These are phyloP conservation scores for Pseudobourletiella spinata DNA, from an alignment of 1,140 invertebrate genomes.

Conservation along the genomic window DNA sequence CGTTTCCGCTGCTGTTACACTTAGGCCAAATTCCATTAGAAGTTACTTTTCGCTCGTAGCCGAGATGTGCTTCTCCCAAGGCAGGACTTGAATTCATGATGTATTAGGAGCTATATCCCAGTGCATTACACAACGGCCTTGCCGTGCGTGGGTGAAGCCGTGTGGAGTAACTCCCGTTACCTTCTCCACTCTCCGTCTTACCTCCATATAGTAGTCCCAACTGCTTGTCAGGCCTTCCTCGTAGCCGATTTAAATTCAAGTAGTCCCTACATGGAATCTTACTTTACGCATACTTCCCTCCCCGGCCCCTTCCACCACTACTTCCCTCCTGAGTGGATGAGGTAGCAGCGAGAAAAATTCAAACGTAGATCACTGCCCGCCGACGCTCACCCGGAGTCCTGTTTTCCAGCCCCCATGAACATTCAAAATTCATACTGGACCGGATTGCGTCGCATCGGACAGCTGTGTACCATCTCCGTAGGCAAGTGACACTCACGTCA, in stretches of 20 bases:
- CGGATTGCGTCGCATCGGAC: not conserved
- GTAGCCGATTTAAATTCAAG: not conserved
- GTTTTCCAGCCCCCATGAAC: not conserved
- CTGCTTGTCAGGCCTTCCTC: no score
- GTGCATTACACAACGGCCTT: not conserved
- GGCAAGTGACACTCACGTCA: no score
- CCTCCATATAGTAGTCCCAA: no score
- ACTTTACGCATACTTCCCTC: not conserved
- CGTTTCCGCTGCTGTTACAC: constrained; percentile 25
- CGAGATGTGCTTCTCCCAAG: constrained; percentile 14
- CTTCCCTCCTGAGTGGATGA: no score
- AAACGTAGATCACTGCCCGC: no score
- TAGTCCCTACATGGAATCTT: not conserved
- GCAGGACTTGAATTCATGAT: constrained; percentile 25
- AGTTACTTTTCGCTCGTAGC: constrained; percentile 24
- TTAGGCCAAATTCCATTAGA: constrained; percentile 27
- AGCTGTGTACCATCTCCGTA: not conserved
- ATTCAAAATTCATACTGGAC: not conserved
- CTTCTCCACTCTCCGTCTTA: no score
- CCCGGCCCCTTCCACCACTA: not conserved
- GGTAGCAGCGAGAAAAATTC: no score
- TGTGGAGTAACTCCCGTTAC: no score
- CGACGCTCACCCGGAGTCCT: no score
- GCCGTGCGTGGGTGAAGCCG: not conserved
- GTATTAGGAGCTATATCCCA: constrained; percentile 3